Conservation (phyloP, 2,113 vertebrate species). For the Actenoides lindsayi region DNA sequence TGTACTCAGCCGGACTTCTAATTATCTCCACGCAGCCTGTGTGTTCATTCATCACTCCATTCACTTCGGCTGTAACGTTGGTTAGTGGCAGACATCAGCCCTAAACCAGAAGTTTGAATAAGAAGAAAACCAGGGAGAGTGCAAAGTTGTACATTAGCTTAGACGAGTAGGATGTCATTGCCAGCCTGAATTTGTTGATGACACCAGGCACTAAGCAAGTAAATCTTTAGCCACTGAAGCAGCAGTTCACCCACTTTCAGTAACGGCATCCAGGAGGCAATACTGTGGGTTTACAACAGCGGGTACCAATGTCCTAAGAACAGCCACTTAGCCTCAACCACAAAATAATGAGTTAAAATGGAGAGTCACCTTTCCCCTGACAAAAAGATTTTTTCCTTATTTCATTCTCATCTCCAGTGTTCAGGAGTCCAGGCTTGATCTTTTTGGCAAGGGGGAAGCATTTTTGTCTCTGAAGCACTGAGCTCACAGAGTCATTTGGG, state of each 20-base stretch:
- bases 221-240: constrained; percentile 21
- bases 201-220: constrained; percentile 12
- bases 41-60: neutral
- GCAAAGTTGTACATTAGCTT: neutral
- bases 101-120: neutral
- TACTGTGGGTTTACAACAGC: neutral
- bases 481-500: neutral
- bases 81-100: neutral
- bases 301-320: neutral
- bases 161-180: constrained; percentile 26
- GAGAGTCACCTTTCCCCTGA: neutral
- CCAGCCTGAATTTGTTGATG: constrained; percentile 39
- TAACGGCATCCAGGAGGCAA: neutral
- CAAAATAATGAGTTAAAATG: neutral
- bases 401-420: neutral
- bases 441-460: neutral
- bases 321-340: neutral
- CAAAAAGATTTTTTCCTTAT: neutral
- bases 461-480: neutral
- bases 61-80: neutral
- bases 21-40: neutral
- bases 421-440: neutral
- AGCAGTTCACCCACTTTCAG: neutral
- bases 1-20: neutral
- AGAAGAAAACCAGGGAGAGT: neutral